Evolutionary conservation across 92 coral and sea anemone species (phyloP).

Genomic region (Zoanthus sociatus): DNA sequence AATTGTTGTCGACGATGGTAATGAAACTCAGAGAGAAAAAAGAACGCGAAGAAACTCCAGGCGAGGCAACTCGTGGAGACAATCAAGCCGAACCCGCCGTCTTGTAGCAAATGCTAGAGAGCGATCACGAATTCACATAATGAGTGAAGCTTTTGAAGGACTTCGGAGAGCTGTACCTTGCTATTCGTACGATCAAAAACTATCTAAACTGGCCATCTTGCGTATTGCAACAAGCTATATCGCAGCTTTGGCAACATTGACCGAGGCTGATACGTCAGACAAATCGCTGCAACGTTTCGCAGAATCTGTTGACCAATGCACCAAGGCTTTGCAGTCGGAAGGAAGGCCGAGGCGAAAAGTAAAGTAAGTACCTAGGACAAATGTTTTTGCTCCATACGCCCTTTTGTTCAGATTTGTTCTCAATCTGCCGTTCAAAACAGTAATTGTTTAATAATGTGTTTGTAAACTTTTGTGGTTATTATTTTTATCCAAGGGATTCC

Average conservation of each 20-base stretch:
- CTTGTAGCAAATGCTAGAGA: conserved; percentile 96
- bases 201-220: conserved; percentile 92
- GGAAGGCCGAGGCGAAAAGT: conserved; percentile 84
- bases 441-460: not conserved
- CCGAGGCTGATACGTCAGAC: conserved; percentile 85
- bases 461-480: not conserved
- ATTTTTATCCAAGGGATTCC: not conserved
- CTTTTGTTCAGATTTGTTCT: conserved; percentile 7
- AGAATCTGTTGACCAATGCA: conserved; percentile 92
- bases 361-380: conserved; percentile 61
- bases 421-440: conserved; percentile 1
- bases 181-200: conserved; percentile 93
- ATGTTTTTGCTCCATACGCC: not conserved
- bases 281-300: conserved; percentile 93
- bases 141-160: conserved; percentile 97
- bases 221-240: conserved; percentile 95
- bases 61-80: conserved; percentile 81
- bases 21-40: conserved; percentile 61
- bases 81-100: conserved; percentile 88
- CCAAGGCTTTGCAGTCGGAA: conserved; percentile 93
- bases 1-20: conserved; percentile 18
- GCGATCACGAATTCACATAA: conserved; percentile 91
- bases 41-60: conserved; percentile 66
- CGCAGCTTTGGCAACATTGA: conserved; percentile 84
- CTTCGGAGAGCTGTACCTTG: conserved; percentile 93